Percentiles rank a stretch among this genome's conserved stretches.
Conservation (phyloP, 2,113 vertebrate species). For the Neodon shergylaensis region DNA sequence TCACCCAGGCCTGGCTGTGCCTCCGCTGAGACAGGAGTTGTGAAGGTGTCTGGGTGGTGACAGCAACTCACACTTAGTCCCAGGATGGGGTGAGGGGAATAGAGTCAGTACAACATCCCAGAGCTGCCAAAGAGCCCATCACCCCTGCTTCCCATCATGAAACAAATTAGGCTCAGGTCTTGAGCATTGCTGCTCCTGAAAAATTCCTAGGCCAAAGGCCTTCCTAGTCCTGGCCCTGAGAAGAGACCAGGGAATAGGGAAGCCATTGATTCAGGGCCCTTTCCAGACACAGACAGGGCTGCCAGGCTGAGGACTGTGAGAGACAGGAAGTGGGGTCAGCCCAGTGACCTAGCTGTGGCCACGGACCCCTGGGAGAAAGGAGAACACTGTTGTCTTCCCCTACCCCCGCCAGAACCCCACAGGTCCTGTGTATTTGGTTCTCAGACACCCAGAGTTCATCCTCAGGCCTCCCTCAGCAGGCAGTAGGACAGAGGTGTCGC, state of each 20-base stretch:
- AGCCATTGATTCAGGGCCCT: slow-evolving; percentile 19
- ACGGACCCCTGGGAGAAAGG: background rate
- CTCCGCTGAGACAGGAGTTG: slow-evolving; percentile 34
- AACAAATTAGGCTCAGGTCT: background rate
- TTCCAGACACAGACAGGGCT: background rate
- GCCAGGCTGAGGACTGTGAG: background rate
- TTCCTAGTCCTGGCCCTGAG: background rate
- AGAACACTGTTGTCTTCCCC: background rate
- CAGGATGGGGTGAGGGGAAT: background rate
- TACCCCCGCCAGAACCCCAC: background rate
- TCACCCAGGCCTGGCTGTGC: slow-evolving; percentile 69
- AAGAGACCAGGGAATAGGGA: slow-evolving; percentile 15
- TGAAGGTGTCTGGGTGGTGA: slow-evolving; percentile 60
- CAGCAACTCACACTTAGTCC: background rate
- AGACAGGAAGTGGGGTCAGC: slow-evolving; percentile 64
- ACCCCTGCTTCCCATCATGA: fast-evolving
- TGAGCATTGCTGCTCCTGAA: background rate
- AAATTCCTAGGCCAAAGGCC: background rate
- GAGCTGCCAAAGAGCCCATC: background rate
- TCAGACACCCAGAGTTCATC: background rate
- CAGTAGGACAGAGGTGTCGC: slow-evolving; percentile 20
- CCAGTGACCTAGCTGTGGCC: background rate
- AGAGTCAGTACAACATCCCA: no score
- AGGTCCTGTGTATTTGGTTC: background rate
- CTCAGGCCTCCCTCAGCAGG: background rate